Base-by-base conservation (phyloP, 2,888 invertebrate species). In the Ornithoptera priamus region DNA sequence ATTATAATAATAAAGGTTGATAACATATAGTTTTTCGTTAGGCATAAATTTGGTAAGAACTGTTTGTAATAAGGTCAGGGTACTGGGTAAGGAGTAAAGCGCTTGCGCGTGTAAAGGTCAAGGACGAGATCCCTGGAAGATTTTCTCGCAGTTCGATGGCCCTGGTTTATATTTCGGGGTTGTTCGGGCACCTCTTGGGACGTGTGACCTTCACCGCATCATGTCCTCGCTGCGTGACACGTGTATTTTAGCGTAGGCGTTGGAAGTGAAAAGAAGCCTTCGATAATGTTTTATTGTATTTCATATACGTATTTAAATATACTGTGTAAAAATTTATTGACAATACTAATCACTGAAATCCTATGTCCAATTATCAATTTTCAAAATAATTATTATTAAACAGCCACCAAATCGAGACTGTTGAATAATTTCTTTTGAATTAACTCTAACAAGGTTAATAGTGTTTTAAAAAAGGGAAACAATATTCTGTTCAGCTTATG, bases 101-200 rank as follows among this genome's bases (percentile, higher is more conserved):
- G 92, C 92, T 80, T 91, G 92, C 92, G 92, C 92, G 91, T 80
- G 76, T 82, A 88, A 89, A 90, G 91, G 86, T 91, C 90, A 92
- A 89, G 92, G 92, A 87, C 85, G 84, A 85, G 75, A 81, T 80
- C 90, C 90, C 88, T 90, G 91, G 90, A 92, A 92, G 89, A 90
- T 92, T 91, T 90, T 85, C 86, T 85, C 79, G 77, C 85, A 85
- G 91, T 88, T 91, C 87, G 84, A 81, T 79, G 88, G 81, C 88
- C 90, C 81, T 78, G 81, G 80, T 82, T 85, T 85, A 86, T 86
- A 85, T 87, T 89, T 90, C 87, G 85, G 90, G 84, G 85, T 83
- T 85, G 85, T 80, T 84, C 83, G 81, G 83, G 86, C 84, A 84
- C 81, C 80, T 77, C 76, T 78, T 77, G 74, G 76, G 71, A 77